A percentile compares a stretch with the other conserved stretches of the same genome.
These are phyloP conservation scores for Ips nitidus DNA, from an alignment of 1,140 invertebrate genomes.

Conservation along the genomic window DNA sequence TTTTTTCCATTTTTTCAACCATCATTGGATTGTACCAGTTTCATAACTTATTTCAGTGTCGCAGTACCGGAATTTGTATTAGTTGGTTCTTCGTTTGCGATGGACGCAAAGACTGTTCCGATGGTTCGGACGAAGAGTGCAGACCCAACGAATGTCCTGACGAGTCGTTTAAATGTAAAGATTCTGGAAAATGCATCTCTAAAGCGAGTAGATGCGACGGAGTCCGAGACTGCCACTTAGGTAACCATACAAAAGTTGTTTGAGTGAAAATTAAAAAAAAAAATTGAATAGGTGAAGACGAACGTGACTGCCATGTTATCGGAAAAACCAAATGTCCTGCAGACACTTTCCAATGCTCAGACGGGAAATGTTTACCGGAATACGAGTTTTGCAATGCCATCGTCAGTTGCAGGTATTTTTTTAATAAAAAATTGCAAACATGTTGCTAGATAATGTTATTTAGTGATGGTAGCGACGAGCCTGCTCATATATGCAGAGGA, in stretches of 20 bases:
- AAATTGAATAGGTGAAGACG: slow-evolving; percentile 67
- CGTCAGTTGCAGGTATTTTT: slow-evolving; percentile 55
- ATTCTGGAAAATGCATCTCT: slow-evolving; percentile 72
- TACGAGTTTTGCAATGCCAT: slow-evolving; percentile 91
- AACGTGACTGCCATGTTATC: slow-evolving; percentile 65
- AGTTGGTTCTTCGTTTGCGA: slow-evolving; percentile 92
- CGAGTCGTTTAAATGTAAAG: slow-evolving; percentile 67
- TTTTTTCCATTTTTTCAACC: too few relatives aligned
- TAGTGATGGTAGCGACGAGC: slow-evolving; percentile 82
- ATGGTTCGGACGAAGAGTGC: slow-evolving; percentile 83
- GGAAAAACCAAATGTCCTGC: slow-evolving; percentile 64
- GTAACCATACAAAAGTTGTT: slow-evolving; percentile 41
- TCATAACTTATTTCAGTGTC: slow-evolving; percentile 59
- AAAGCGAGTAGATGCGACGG: slow-evolving; percentile 77
- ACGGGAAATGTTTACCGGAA: slow-evolving; percentile 82
- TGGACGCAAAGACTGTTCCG: slow-evolving; percentile 82
- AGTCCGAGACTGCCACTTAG: slow-evolving; percentile 71
- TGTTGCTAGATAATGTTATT: slow-evolving; percentile 44
- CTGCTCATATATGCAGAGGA: slow-evolving; percentile 66
- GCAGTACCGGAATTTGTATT: slow-evolving; percentile 81
- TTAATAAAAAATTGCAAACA: neutral
- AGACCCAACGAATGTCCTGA: slow-evolving; percentile 48
- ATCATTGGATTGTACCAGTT: neutral
- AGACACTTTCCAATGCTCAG: slow-evolving; percentile 78
- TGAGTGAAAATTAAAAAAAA: neutral